Base-by-base conservation (phyloP, 2,888 invertebrate genomes). In the Carabus problematicus region DNA sequence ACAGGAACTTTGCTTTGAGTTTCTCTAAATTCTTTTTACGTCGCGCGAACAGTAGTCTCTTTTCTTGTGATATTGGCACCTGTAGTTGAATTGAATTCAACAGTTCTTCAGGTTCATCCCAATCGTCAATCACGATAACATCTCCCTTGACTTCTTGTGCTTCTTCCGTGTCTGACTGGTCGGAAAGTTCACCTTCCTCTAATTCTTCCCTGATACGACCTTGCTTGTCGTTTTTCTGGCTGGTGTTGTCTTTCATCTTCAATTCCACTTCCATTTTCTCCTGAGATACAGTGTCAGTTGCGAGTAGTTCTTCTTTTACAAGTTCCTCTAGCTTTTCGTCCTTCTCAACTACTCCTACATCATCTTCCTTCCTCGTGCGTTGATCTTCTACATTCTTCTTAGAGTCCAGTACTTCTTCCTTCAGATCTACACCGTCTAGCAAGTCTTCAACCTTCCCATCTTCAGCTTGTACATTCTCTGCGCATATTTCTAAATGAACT, bases 301-400 rank as follows among this genome's bases (percentile, higher is more conserved):
- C 7, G 7, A 4, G 45, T 45, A 12, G 3, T 45, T 45, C 14
- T 12, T 11, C 7, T 3, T 45, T 12, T 45, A 12, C 45, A 45
- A 3, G 3, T 45, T 45, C 14, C 45, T 45, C 45, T 12, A 45
- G 11, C 7, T 3, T 45, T 12, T 45, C 14, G 3, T 47, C 60
- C 42, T 60, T 67, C 40, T 12, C 41, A 60, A 41, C 54, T 67
- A 40, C 59, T 60, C 9, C 9, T 40, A 52, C 49, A 60, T 67
- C 59, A 40, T 42, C 41, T 18, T 54, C 60, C n/a, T 29, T 2
- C 6, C 29, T 29, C 42, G 8, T 45, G 42, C n/a, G 42, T 43
- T 6, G 3, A 4, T 64, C 64, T 6, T 14, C 14, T 45, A 12
- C 45, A 6, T 11, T 45, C 12, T n/a, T 45, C 11, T n/a, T 45